Evolutionary conservation across 92 coral and sea anemone species (phyloP).

Genomic region (Zoanthus solanderi): DNA sequence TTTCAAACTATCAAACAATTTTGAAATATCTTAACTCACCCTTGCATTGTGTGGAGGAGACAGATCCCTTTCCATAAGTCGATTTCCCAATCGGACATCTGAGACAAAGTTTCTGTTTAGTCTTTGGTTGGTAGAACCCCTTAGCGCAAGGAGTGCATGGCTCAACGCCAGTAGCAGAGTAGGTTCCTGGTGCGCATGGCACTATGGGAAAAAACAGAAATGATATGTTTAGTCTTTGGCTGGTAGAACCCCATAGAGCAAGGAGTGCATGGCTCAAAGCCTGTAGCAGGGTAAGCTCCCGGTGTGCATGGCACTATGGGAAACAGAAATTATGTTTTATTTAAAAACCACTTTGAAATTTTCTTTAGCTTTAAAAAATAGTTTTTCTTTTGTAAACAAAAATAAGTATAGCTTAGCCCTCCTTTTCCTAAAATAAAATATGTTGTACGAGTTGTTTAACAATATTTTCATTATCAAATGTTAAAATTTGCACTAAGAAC

Average conservation of each 20-base stretch:
- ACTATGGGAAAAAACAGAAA: constrained; percentile 63
- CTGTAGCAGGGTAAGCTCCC: constrained; percentile 87
- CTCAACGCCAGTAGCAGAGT: constrained; percentile 91
- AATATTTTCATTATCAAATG: no score
- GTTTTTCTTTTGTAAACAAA: no score
- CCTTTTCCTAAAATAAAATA: background rate
- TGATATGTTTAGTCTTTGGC: constrained; percentile 36
- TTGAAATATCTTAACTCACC: constrained; percentile 62
- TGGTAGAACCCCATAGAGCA: constrained; percentile 89
- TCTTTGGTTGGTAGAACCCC: constrained; percentile 78
- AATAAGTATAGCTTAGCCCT: background rate
- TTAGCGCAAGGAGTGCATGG: constrained; percentile 89
- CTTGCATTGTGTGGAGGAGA: constrained; percentile 73
- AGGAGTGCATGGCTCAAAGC: constrained; percentile 92
- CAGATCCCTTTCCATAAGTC: constrained; percentile 86
- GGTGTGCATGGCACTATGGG: constrained; percentile 90
- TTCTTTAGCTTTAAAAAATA: background rate
- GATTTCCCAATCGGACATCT: constrained; percentile 74
- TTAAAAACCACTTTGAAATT: no score
- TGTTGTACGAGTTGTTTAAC: no score
- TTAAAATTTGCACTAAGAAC: no score
- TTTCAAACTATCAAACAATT: background rate
- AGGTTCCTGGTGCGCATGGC: constrained; percentile 95
- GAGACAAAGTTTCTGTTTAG: constrained; percentile 69
- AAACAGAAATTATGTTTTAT: background rate